Conservation (phyloP, 2,888 invertebrate genomes). For the Eilema sororculum region DNA sequence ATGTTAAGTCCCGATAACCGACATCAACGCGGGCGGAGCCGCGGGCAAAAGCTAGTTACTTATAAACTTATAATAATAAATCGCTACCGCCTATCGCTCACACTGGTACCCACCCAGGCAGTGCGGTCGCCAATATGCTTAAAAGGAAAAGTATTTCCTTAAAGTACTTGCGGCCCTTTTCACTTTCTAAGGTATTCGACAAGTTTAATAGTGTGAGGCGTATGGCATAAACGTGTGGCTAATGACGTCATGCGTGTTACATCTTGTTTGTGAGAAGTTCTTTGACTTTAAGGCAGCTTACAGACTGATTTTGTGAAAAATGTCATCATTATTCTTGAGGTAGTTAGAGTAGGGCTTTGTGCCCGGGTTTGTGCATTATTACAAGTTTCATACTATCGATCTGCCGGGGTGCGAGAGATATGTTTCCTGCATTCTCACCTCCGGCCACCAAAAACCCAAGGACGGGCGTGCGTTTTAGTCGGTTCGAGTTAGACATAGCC, state of each 20-base stretch:
- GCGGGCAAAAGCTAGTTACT: too few relatives aligned
- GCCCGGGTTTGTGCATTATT: too few relatives aligned
- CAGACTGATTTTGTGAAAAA: not conserved
- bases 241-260: not conserved
- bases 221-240: not conserved
- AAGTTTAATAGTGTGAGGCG: not conserved
- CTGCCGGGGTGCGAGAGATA: too few relatives aligned
- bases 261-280: not conserved
- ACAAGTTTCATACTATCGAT: too few relatives aligned
- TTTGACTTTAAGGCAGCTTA: not conserved
- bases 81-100: slow-evolving; percentile 14
- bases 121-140: slow-evolving; percentile 36
- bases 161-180: slow-evolving; percentile 37
- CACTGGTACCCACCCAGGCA: not conserved
- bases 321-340: too few relatives aligned
- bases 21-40: too few relatives aligned
- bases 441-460: too few relatives aligned
- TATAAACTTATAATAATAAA: not conserved
- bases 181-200: slow-evolving; percentile 35
- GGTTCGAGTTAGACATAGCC: too few relatives aligned
- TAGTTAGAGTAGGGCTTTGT: too few relatives aligned
- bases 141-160: slow-evolving; percentile 51
- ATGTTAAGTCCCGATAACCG: too few relatives aligned
- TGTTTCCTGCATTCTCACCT: too few relatives aligned
- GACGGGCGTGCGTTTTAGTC: too few relatives aligned